Conservation (phyloP, 2,113 vertebrate species). For the Bubo bubo region DNA sequence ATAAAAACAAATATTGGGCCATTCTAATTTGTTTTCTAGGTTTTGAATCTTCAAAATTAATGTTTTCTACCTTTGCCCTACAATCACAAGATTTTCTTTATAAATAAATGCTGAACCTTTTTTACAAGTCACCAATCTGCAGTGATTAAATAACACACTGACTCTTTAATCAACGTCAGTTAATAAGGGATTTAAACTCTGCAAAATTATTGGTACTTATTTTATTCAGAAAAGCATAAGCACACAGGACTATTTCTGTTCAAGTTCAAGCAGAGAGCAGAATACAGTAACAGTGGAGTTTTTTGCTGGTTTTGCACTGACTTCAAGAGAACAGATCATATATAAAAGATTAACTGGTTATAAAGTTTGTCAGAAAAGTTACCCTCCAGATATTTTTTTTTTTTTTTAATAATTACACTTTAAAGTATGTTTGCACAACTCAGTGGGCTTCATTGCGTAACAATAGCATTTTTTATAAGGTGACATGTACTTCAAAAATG, state of each 20-base stretch:
- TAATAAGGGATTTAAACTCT: not conserved
- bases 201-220: not conserved
- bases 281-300: accelerated
- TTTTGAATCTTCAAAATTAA: not conserved
- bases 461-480: not conserved
- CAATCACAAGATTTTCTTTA: not conserved
- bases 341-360: not conserved
- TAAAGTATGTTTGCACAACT: not conserved
- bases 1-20: not conserved
- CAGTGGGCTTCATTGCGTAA: not conserved
- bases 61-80: not conserved
- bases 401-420: not conserved
- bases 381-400: too few species aligned
- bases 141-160: not conserved
- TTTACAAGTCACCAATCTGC: not conserved
- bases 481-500: not conserved
- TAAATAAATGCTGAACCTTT: not conserved
- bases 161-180: not conserved
- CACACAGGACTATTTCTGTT: not conserved
- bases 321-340: not conserved
- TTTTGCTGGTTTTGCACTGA: not conserved
- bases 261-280: not conserved
- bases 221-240: not conserved
- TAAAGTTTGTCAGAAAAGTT: not conserved
- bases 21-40: not conserved